phyloP scores from a whole-genome alignment of 1,140 invertebrate species.

The Monochamus saltuarius region DNA sequence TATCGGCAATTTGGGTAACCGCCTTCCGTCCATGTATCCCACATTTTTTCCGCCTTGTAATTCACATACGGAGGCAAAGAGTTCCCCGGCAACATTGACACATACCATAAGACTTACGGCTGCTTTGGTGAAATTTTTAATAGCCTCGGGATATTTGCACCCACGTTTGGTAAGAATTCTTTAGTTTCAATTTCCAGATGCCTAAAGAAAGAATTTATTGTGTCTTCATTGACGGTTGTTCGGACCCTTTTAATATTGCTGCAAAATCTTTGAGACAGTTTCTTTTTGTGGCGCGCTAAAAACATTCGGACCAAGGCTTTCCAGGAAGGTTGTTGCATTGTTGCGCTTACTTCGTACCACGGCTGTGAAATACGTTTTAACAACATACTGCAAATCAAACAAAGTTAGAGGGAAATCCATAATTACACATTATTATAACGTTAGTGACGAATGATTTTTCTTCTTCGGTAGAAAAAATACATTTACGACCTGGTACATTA shows the following conservation, averaged over 20 bases:
- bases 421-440: too few species aligned
- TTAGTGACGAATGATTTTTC: too few species aligned
- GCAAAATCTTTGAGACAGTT: constrained; percentile 4
- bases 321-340: background rate
- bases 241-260: constrained; percentile 2
- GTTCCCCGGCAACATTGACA: background rate
- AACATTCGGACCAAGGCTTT: constrained; percentile 1
- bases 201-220: constrained; percentile 8
- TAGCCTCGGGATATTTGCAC: constrained; percentile 3
- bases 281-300: constrained; percentile 2
- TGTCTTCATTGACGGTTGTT: constrained; percentile 30
- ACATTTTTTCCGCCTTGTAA: background rate
- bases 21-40: background rate
- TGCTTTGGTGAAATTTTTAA: background rate
- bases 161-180: constrained; percentile 1
- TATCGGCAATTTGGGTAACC: background rate
- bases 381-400: too few species aligned
- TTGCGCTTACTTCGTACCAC: too few species aligned
- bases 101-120: background rate
- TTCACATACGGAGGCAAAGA: background rate
- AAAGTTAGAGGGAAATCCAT: too few species aligned
- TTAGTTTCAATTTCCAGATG: background rate
- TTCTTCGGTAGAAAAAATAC: too few species aligned
- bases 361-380: too few species aligned
- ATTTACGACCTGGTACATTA: too few species aligned